Base-by-base conservation (phyloP, 2,888 invertebrate species). In the Euplagia quadripunctaria region DNA sequence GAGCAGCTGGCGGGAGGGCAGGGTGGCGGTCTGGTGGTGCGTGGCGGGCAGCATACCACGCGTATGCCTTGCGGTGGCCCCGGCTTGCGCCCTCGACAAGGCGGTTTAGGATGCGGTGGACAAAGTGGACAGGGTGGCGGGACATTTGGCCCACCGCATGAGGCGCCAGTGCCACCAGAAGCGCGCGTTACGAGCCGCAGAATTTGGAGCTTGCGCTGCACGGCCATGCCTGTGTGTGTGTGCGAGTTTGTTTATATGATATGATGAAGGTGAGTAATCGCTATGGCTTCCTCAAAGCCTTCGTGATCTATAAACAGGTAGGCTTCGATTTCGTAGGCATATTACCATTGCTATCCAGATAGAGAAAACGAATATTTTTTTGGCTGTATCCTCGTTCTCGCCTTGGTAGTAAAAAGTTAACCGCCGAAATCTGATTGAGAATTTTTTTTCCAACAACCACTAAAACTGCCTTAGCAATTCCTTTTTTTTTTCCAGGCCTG, bases 1-100 rank as follows among this genome's bases (percentile, higher is more conserved):
- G 74, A 49, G 64, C 43, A 31, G 64, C 51, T 20, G 85, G 63
- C 52, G 41, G 64, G 74, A 63, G 20, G 20, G 67, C 74, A 70
- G 66, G 70, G 67, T 4, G 68, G 70, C 71, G 64, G 42, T 82
- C 88, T 89, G 80, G 64, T 75, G 63, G 20, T 85, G 85, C 42
- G 49, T 70, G 61, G 75, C 69, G 88, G 82, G 79, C 88, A 87
- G 86, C 90, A 90, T 63, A 84, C 82, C 70, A 83, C 76, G 79
- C 87, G 86, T 77, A 76, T 66, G 41, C 83, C 87, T 69, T 73
- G 69, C 41, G 86, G 87, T 69, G 74, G 78, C 14, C 85, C 86
- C 70, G 75, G 76, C 58, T 84, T 88, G 73, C 89, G 91, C 73
- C 87, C 88, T 75, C 89, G 89, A 31, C 88, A 90, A 88, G 89